Evolutionary conservation across 1,140 invertebrate species (phyloP).

Genomic region (Gonioctena quinquepunctata): DNA sequence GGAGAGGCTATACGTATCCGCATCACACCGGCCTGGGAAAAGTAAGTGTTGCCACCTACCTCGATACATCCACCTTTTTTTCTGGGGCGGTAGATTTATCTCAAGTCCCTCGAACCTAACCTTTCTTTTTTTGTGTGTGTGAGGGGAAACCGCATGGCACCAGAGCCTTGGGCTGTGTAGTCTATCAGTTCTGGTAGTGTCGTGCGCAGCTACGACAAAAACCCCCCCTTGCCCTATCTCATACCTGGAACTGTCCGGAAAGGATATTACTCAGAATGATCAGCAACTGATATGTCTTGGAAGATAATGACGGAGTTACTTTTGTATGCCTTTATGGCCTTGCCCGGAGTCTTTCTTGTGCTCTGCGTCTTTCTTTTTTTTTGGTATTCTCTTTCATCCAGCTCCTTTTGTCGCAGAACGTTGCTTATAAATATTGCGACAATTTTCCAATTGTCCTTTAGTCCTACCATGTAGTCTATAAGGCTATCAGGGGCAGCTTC

Average conservation of each 20-base stretch:
- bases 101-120: not conserved
- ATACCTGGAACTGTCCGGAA: not conserved
- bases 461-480: not conserved
- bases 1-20: not conserved
- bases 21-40: not conserved
- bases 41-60: not conserved
- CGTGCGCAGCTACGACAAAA: not conserved
- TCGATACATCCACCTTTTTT: not conserved
- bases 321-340: too few species aligned
- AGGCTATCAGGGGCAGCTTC: slow-evolving; percentile 45
- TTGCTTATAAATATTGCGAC: not conserved
- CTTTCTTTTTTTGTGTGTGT: too few species aligned
- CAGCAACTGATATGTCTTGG: not conserved
- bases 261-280: not conserved
- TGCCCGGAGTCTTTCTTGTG: not conserved
- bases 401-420: not conserved
- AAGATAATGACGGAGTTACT: too few species aligned
- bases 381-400: slow-evolving; percentile 2
- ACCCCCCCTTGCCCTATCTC: not conserved
- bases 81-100: not conserved
- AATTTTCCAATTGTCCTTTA: not conserved
- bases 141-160: too few species aligned
- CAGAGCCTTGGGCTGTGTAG: too few species aligned
- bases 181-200: not conserved
- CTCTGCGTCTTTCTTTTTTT: not conserved